Base-by-base conservation (phyloP, 23 tunicate species). In the Trididemnum miniatum region DNA sequence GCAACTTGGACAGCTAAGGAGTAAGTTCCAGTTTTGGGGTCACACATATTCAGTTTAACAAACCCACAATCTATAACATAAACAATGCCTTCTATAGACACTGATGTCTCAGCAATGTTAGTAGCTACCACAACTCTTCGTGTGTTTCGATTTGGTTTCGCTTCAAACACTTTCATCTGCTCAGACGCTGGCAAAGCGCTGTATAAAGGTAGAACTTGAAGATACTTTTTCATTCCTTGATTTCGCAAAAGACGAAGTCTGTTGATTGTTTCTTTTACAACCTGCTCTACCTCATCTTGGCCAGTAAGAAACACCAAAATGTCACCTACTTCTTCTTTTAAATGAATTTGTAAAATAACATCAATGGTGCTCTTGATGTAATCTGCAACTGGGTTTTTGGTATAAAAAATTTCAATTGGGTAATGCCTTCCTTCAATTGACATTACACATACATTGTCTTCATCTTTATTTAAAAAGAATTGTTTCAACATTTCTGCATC, bases 31-130 rank as follows among this genome's bases (percentile, higher is more conserved):
- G 94, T 84, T 62, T 73, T 75, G 1, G 98, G 98, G 81, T 94
- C 85, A 49, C 80, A 94, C 30, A 34, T 84, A 26, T 74, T 80
- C 31, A 94, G 34, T 64, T 94, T 94, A 0, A 94, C 98, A 65
- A 88, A 94, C 3, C 98, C 94, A 76, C 94, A 88, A 77, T 94
- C 98, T 0, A 89, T 75, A 34, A 94, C 90, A 81, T 64, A 89
- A 20, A 77, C 88, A 23, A 94, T 80, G 18, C 91, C 91, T 38
- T 81, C 79, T 32, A 94, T 84, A 0, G 98, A 89, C 1, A 94
- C 35, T 20, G 98, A 89, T 1, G 95, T 94, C 80, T 94, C 98
- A 3, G 98, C 98, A 39, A 94, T 84, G 65, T 94, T 94, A 31
- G 98, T 94, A 0, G 90, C 79, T 32, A 94, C 79, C 1, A 94